Evolutionary conservation across 2,888 invertebrate genomes (phyloP).

Genomic region (Phymatocera aterrima): DNA sequence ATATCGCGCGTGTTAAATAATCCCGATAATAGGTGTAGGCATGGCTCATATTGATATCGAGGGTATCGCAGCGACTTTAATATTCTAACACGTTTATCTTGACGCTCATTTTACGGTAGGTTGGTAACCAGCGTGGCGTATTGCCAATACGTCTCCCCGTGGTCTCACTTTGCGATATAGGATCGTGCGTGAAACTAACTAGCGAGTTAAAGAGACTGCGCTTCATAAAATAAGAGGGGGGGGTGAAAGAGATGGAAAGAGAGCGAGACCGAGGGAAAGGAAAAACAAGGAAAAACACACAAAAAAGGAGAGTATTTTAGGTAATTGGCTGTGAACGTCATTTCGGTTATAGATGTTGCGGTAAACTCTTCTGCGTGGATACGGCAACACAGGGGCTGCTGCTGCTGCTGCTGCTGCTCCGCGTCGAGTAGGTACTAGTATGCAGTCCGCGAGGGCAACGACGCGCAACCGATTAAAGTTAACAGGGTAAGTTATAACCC

Average conservation of each 20-base stretch:
- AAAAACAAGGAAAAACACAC: neutral
- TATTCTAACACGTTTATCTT: neutral
- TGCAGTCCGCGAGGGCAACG: conserved; percentile 52
- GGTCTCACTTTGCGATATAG: neutral
- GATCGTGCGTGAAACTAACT: neutral
- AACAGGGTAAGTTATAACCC: conserved; percentile 50
- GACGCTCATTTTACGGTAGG: conserved; percentile 14
- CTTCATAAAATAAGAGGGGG: neutral
- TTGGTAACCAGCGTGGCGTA: conserved; percentile 15
- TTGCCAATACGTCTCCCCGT: conserved; percentile 24
- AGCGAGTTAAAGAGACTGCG: neutral
- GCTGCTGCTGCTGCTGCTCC: neutral
- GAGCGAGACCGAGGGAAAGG: neutral
- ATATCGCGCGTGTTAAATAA: neutral
- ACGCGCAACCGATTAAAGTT: conserved; percentile 53
- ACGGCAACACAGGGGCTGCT: neutral
- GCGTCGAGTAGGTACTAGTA: neutral
- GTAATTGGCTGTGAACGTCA: conserved; percentile 68
- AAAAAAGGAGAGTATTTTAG: conserved; percentile 57
- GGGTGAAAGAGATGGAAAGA: no score
- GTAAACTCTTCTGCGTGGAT: no score
- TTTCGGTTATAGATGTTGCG: conserved; percentile 53
- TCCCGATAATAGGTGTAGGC: no score
- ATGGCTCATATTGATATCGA: no score
- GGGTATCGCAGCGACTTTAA: neutral